Conservation (phyloP, 2,113 vertebrate genomes). For the Vulpes ferrilata region DNA sequence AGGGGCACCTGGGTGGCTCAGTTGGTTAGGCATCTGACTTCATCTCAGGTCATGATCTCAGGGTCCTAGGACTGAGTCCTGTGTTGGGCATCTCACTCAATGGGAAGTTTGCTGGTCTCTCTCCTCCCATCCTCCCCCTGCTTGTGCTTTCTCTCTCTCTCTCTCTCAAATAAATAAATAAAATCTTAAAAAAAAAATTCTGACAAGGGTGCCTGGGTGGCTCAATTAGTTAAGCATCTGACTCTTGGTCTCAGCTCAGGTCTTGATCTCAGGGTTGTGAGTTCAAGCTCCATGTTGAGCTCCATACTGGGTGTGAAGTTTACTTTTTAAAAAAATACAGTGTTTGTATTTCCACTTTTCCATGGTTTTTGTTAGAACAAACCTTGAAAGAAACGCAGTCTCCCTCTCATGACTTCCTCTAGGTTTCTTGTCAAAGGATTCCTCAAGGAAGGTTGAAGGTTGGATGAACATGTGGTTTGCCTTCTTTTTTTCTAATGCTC, state of each 20-base stretch:
- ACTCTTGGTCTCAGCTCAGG: not conserved
- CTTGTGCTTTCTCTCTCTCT: no score
- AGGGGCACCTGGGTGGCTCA: no score
- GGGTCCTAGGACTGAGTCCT: no score
- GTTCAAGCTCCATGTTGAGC: not conserved
- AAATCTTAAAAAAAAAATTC: not conserved
- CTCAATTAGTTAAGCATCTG: not conserved
- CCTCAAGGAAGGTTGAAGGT: accelerated
- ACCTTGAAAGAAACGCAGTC: conserved; percentile 8
- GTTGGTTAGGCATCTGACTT: no score
- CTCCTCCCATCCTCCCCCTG: no score
- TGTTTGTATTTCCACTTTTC: not conserved
- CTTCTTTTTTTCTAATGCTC: conserved; percentile 17
- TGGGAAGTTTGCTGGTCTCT: no score
- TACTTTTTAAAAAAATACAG: not conserved
- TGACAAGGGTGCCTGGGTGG: not conserved
- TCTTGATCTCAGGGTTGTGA: not conserved
- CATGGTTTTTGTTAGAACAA: not conserved
- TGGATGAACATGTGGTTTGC: not conserved
- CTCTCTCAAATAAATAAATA: no score
- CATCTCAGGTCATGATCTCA: no score
- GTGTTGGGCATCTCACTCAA: no score
- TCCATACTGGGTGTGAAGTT: not conserved
- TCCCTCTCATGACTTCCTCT: not conserved
- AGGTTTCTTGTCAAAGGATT: accelerated